Base-by-base conservation (phyloP, 1,140 invertebrate species). In the Sminthurides bifidus region DNA sequence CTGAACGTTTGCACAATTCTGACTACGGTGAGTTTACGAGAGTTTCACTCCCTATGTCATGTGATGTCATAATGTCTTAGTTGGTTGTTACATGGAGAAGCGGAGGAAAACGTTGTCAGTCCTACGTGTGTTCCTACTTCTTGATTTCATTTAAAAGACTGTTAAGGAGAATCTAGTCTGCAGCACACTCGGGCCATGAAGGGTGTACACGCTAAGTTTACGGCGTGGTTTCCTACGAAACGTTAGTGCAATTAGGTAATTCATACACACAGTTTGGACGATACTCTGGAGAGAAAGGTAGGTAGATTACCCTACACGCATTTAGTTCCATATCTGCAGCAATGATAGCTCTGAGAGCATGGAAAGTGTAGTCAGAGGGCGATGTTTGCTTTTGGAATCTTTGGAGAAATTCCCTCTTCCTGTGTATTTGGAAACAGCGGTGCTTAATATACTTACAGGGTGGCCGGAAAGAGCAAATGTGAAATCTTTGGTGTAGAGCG, bases 71-170 rank as follows among this genome's bases (percentile, higher is more conserved):
- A 6, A 15, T 21, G n/a, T 26, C 21, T 31, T 29, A 50, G 46
- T 56, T 33, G 46, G 26, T 46, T 55, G 35, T 49, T 49, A 33
- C 31, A 49, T 49, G 35, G 46, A 49, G 46, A 49, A 49, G 35
- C 46, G 29, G 29, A 27, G 41, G 54, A 51, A 48, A 51, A 57
- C 41, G 49, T 50, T 57, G 52, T 51, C 38, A 45, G 51, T 43
- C 44, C 54, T 48, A 26, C 29, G 49, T 57, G 49, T 57, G 59
- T 61, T 61, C 58, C 60, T 56, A 56, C 60, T 50, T 61, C 45
- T 55, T 61, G 60, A 61, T 61, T 61, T 58, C 60, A 61, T 61
- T 61, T 55, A 58, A 60, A 58, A 46, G 56, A 59, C 53, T 30
- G 56, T 61, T 61, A 56, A 61, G 60, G 53, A 52, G 48, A 50